Percentiles rank a stretch among this genome's conserved stretches.
These are phyloP conservation scores for Dicyrtoma fusca DNA, from an alignment of 2,888 invertebrate genomes.

Conservation along the genomic window DNA sequence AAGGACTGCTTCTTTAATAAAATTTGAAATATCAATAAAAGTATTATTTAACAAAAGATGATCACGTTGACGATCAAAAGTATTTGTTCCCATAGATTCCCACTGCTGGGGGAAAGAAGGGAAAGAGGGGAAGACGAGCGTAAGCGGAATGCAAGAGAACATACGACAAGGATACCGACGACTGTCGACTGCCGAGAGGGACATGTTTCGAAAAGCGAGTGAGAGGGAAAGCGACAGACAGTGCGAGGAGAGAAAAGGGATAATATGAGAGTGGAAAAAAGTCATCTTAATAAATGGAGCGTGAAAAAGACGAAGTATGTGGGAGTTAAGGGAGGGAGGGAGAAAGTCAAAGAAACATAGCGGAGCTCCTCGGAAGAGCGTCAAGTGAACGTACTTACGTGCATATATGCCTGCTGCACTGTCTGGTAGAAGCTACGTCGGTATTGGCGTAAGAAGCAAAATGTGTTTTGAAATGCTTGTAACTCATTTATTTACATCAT, in stretches of 20 bases:
- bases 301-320: slow-evolving; percentile 48
- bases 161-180: neutral
- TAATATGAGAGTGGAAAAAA: slow-evolving; percentile 45
- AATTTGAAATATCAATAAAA: too few relatives aligned
- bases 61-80: neutral
- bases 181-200: slow-evolving; percentile 1
- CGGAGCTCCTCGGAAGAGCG: too few relatives aligned
- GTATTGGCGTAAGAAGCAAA: too few relatives aligned
- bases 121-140: slow-evolving; percentile 15
- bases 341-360: neutral
- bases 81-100: neutral
- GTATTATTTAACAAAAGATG: too few relatives aligned
- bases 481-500: too few relatives aligned
- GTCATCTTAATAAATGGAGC: slow-evolving; percentile 55
- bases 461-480: too few relatives aligned
- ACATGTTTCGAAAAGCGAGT: slow-evolving; percentile 9
- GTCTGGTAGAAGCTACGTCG: too few relatives aligned
- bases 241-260: slow-evolving; percentile 24
- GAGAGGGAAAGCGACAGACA: slow-evolving; percentile 19
- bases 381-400: too few relatives aligned
- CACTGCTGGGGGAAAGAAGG: neutral
- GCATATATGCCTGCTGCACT: too few relatives aligned
- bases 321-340: slow-evolving; percentile 24
- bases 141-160: slow-evolving; percentile 1
- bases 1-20: too few relatives aligned